Evolutionary conservation across 2,888 invertebrate species (phyloP).

Genomic region (Scrobipalpa costella): DNA sequence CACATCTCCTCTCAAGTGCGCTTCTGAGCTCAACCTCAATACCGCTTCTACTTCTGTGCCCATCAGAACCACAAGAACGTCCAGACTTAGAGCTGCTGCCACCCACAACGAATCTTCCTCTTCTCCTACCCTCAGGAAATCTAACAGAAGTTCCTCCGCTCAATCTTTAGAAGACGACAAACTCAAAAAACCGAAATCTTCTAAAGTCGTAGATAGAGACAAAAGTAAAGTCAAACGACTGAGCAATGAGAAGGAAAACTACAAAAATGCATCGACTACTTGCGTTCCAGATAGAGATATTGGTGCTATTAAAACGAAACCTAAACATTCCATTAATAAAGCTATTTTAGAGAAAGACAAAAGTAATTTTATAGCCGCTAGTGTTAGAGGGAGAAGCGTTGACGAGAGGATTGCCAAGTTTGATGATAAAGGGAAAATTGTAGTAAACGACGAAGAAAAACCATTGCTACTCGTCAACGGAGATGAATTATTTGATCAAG

Average conservation of each 20-base stretch:
- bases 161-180: conserved; percentile 70
- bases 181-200: conserved; percentile 58
- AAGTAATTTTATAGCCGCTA: conserved; percentile 69
- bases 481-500: conserved; percentile 67
- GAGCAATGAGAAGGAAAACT: conserved; percentile 67
- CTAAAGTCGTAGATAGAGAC: conserved; percentile 72
- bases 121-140: conserved; percentile 57
- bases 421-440: conserved; percentile 51
- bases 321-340: conserved; percentile 77
- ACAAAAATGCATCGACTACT: conserved; percentile 54
- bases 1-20: conserved; percentile 67
- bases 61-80: conserved; percentile 87
- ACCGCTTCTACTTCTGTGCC: conserved; percentile 72
- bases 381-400: conserved; percentile 57
- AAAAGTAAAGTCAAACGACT: conserved; percentile 57
- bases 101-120: conserved; percentile 58
- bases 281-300: conserved; percentile 62
- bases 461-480: conserved; percentile 51
- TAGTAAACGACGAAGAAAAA: conserved; percentile 43
- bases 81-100: conserved; percentile 84
- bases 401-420: conserved; percentile 58
- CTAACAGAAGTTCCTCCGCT: conserved; percentile 70
- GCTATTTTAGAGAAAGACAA: conserved; percentile 76
- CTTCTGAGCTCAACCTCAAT: conserved; percentile 72
- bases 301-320: conserved; percentile 78